These are phyloP conservation scores for Synanthedon myopaeformis DNA, from an alignment of 2,888 invertebrate genomes.

Conservation along the genomic window DNA sequence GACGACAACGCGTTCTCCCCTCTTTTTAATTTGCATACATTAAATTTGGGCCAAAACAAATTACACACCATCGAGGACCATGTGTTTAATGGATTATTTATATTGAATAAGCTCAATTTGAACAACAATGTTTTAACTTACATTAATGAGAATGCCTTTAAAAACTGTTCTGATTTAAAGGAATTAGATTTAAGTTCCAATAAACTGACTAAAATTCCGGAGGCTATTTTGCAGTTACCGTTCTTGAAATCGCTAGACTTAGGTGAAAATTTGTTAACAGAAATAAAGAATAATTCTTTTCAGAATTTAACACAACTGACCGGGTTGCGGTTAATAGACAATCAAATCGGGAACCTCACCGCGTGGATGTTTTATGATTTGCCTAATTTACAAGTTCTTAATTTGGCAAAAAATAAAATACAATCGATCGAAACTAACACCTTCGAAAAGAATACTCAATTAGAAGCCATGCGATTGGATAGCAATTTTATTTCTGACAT, in stretches of 20 bases:
- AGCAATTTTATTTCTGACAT: conserved; percentile 90
- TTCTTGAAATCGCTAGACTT: conserved; percentile 90
- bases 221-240: conserved; percentile 82
- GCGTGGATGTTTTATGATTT: conserved; percentile 88
- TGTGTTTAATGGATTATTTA: conserved; percentile 85
- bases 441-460: conserved; percentile 84
- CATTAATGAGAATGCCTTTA: conserved; percentile 83
- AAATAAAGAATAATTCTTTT: conserved; percentile 86
- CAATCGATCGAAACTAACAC: conserved; percentile 86
- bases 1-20: conserved; percentile 89
- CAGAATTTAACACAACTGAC: conserved; percentile 87
- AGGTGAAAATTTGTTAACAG: conserved; percentile 89
- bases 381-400: conserved; percentile 85
- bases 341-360: conserved; percentile 88
- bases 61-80: conserved; percentile 82
- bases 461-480: conserved; percentile 89
- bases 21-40: conserved; percentile 87
- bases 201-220: conserved; percentile 84
- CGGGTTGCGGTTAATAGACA: conserved; percentile 89
- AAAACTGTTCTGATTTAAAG: conserved; percentile 88
- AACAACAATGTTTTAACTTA: conserved; percentile 85
- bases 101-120: conserved; percentile 84
- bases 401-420: conserved; percentile 90
- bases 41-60: conserved; percentile 89
- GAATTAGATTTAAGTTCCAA: conserved; percentile 92